A percentile compares a stretch with the other conserved stretches of the same genome.
Evolutionary conservation across 2,797 vertebrate genomes (phyloP).

Genomic region (Brotogeris chrysoptera): DNA sequence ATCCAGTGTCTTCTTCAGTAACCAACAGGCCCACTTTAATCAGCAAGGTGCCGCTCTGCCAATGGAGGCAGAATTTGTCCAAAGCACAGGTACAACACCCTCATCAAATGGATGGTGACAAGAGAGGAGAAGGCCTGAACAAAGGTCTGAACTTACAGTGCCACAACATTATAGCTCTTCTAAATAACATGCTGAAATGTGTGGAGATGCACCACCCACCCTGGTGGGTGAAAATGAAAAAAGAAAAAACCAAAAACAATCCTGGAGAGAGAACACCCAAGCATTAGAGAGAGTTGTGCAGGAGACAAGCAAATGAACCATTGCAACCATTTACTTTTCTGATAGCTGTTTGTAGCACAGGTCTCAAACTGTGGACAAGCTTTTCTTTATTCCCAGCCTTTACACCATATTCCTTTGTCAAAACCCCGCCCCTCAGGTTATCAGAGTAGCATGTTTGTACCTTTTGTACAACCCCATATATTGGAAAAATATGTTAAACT

Average conservation of each 20-base stretch:
- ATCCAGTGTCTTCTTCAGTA: background rate
- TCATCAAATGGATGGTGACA: background rate
- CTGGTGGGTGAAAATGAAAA: background rate
- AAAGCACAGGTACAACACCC: background rate
- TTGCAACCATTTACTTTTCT: rapidly evolving
- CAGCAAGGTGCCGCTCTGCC: background rate
- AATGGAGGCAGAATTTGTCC: background rate
- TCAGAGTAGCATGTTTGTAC: background rate
- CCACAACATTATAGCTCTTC: background rate
- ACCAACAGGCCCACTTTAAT: background rate
- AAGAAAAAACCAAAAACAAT: background rate
- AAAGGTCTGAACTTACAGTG: rapidly evolving
- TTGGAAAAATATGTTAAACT: background rate
- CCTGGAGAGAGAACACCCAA: background rate
- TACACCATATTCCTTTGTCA: background rate
- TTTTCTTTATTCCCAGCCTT: background rate
- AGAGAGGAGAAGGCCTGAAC: background rate
- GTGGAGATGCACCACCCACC: background rate
- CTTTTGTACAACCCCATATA: background rate
- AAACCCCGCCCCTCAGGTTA: background rate
- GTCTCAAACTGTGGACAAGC: background rate
- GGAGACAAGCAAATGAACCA: background rate
- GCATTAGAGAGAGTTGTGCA: background rate
- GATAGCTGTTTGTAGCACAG: background rate
- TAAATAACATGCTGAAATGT: background rate